Evolutionary conservation across 2,888 invertebrate species (phyloP), one percentile per base, ranked within the genome.

Genomic region (Drepana falcataria): DNA sequence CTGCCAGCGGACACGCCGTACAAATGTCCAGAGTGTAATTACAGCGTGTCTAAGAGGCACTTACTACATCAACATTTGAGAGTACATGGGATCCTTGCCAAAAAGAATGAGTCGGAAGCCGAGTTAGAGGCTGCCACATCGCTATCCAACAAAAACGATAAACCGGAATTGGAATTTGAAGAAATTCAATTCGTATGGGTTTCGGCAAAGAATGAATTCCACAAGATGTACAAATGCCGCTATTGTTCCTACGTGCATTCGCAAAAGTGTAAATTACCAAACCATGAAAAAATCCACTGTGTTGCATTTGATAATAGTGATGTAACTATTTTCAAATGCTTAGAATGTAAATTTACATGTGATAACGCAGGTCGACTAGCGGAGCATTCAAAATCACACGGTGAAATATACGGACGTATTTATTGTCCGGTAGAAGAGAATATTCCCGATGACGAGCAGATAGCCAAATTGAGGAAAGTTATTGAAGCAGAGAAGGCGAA

Each of bases 211-310:
- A 94, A 94, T 9, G 93, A 94, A 54, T 94, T 95, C 58, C 93
- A 94, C 53, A 96, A 96, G 85, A 95, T 97, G 94, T 95, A 94
- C 77, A 95, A 96, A 76, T 97, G 97, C 76, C 93, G 95, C 40
- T 95, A 93, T 76, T 97, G 97, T 76, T 96, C 97, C 0, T 96
- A 96, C 77, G 95, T 96, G 9, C 96, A 96, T 75, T 91, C 94
- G n/a, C 92, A 96, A 52, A 94, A 95, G 71, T 94, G 94, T 49
- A 96, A 96, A 79, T 94, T 97, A 57, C 93, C 94, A 40, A 95
- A 96, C 69, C 97, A 97, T 81, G 96, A 97, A 79, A 94, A 94
- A 75, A 95, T 96, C 93, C 96, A 96, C 79, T 91, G 83, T 54
- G 74, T 86, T 44, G 68, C 77, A 49, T 86, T 87, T 65, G 93